Percentiles rank a stretch among this genome's conserved stretches.
Conservation (phyloP, 1,140 invertebrate species). For the Cydia fagiglandana region DNA sequence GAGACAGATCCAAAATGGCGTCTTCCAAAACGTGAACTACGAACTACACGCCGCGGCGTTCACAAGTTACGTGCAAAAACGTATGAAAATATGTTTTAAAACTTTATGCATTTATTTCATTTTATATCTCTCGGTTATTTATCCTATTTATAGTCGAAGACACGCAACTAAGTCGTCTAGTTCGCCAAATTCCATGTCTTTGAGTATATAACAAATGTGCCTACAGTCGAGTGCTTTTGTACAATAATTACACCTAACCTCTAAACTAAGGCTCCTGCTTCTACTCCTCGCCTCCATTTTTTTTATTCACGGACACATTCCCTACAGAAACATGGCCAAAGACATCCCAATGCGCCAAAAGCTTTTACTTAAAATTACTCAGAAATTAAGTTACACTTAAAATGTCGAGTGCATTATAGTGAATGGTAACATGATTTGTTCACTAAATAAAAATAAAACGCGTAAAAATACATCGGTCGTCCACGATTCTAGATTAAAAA, state of each 20-base stretch:
- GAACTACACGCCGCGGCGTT: slow-evolving; percentile 57
- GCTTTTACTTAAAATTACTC: slow-evolving; percentile 56
- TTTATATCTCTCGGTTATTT: slow-evolving; percentile 72
- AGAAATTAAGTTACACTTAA: slow-evolving; percentile 69
- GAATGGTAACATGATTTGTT: slow-evolving; percentile 77
- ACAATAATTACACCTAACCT: slow-evolving; percentile 71
- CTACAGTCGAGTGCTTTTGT: slow-evolving; percentile 74
- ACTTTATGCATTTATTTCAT: slow-evolving; percentile 71
- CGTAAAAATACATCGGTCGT: slow-evolving; percentile 30
- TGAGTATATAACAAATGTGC: slow-evolving; percentile 67
- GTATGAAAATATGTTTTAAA: slow-evolving; percentile 77
- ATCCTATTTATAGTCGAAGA: slow-evolving; percentile 50
- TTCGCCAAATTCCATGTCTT: background rate
- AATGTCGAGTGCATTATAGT: slow-evolving; percentile 67
- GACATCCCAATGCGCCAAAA: background rate
- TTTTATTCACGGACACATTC: background rate
- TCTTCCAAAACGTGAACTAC: slow-evolving; percentile 50
- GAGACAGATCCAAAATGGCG: slow-evolving; percentile 35
- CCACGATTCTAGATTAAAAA: background rate
- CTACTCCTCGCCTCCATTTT: background rate
- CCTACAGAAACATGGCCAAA: background rate
- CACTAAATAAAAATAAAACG: slow-evolving; percentile 58
- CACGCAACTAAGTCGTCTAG: background rate
- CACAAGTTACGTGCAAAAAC: slow-evolving; percentile 75
- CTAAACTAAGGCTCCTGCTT: slow-evolving; percentile 69